phyloP scores from a whole-genome alignment of 2,888 invertebrate genomes.

The Cantharis flavilabris region DNA sequence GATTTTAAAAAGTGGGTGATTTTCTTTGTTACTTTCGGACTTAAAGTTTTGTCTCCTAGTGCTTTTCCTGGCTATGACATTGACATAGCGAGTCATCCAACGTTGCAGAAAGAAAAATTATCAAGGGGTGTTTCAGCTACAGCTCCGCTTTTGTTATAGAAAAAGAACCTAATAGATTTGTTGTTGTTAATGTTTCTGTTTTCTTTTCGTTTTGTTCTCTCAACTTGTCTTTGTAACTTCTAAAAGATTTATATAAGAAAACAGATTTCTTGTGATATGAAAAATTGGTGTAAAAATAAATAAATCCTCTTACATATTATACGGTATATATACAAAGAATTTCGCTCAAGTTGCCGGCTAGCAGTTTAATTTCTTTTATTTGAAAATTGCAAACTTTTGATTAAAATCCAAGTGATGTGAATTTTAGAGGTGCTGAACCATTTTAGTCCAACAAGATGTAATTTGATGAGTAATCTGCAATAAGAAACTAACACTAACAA shows the following conservation, averaged over 20 bases:
- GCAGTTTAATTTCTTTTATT: neutral
- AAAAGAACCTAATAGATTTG: conserved; percentile 31
- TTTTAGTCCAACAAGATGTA: conserved; percentile 4
- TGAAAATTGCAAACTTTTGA: neutral
- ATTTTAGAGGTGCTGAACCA: neutral
- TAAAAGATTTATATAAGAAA: conserved; percentile 26
- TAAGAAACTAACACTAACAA: conserved; percentile 13
- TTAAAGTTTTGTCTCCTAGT: conserved; percentile 25
- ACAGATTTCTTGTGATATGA: conserved; percentile 28
- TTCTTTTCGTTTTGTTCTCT: conserved; percentile 27
- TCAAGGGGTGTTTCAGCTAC: conserved; percentile 26
- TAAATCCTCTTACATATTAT: neutral
- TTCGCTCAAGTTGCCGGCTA: neutral
- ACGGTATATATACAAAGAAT: neutral
- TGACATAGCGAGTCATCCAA: conserved; percentile 31
- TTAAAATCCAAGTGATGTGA: neutral
- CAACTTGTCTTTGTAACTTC: conserved; percentile 27
- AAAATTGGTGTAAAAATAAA: conserved; percentile 17
- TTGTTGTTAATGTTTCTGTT: conserved; percentile 31
- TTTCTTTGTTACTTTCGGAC: conserved; percentile 24
- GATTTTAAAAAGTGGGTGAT: conserved; percentile 14
- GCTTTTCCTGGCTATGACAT: conserved; percentile 26
- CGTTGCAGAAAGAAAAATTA: conserved; percentile 29
- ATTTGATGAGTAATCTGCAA: conserved; percentile 30
- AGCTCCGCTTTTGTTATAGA: conserved; percentile 29